phyloP scores from a whole-genome alignment of 2,888 invertebrate genomes.

The Caenorhabditis becei region DNA sequence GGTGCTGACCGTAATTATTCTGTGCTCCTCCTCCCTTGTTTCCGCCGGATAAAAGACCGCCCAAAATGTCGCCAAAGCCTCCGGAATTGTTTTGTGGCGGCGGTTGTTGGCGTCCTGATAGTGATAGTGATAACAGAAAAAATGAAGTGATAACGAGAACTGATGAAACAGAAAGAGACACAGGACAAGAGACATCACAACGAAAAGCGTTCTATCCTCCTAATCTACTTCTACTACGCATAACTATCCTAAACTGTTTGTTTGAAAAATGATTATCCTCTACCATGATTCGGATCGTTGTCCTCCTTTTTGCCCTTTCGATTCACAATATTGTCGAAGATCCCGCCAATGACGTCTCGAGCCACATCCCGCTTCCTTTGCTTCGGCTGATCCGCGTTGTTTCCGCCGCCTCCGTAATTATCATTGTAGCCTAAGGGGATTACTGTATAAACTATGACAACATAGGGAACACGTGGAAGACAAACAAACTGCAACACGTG shows the following conservation, averaged over 20 bases:
- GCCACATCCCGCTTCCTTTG: conserved; percentile 68
- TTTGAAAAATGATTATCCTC: conserved; percentile 3
- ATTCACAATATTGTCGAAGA: conserved; percentile 60
- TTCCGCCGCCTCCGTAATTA: conserved; percentile 7
- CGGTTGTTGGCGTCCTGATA: conserved; percentile 21
- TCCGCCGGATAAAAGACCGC: conserved; percentile 30
- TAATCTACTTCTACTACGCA: neutral
- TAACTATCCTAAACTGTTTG: too few species aligned
- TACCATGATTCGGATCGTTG: conserved; percentile 46
- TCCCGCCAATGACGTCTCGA: conserved; percentile 68
- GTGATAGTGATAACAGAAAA: conserved; percentile 3
- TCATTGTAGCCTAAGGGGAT: conserved; percentile 27
- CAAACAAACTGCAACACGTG: neutral
- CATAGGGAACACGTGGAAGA: neutral
- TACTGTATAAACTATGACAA: conserved; percentile 11
- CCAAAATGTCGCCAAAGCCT: conserved; percentile 39
- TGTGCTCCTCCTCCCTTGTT: conserved; percentile 18
- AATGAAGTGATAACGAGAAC: neutral
- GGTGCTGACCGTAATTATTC: conserved; percentile 42
- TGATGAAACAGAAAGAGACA: neutral
- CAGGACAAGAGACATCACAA: conserved; percentile 1
- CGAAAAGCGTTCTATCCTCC: conserved; percentile 3
- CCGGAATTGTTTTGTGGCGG: conserved; percentile 19
- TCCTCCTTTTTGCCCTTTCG: conserved; percentile 52
- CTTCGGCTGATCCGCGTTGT: conserved; percentile 32